Evolutionary conservation across 1,140 invertebrate genomes (phyloP), one percentile per base, ranked within the genome.

Genomic region (Hyphantria cunea): DNA sequence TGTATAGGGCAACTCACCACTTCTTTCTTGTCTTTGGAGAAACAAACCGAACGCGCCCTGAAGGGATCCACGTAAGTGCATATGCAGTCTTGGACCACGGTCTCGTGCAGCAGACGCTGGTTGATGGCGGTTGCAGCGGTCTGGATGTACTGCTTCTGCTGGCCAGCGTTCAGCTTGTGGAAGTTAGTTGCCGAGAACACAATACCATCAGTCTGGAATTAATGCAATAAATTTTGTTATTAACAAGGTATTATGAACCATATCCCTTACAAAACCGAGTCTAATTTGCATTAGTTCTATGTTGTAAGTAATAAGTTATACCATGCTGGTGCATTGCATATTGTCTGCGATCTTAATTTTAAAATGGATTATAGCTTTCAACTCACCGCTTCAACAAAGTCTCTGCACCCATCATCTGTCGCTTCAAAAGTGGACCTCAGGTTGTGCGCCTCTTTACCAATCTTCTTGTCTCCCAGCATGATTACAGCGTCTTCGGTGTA

Each of bases 61-160:
- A 84, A 89, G 14, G 83, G 76, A 44, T 87, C 78, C 0, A 73
- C 74, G 68, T 82, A 87, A 0, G 59, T 66, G 76, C 94, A 94
- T 4, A 74, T 81, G 80, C 93, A 94, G 63, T 93, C 89, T 56
- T 92, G 81, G 37, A 92, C 78, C 0, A 92, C 15, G 60, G 86
- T 82, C 32, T 88, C 62, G 4, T 82, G 74, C 8, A 84, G 70
- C 31, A 94, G 71, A 8, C 83, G 79, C 33, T 92, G 90, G 13
- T 74, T 85, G 58, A 94, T 89, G 56, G 87, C 91, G 25, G 80
- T 78, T 0, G 91, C 91, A 0, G 89, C 87, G 0, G 93, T 84
- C 67, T 92, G 91, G 11, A 93, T 64, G 80, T 91, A 94, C 76
- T 92, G 91, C 72, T 93, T 93, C 79, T 91, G 92, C 70, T 92